phyloP scores from a whole-genome alignment of 1,140 invertebrate species.

The Apis laboriosa region DNA sequence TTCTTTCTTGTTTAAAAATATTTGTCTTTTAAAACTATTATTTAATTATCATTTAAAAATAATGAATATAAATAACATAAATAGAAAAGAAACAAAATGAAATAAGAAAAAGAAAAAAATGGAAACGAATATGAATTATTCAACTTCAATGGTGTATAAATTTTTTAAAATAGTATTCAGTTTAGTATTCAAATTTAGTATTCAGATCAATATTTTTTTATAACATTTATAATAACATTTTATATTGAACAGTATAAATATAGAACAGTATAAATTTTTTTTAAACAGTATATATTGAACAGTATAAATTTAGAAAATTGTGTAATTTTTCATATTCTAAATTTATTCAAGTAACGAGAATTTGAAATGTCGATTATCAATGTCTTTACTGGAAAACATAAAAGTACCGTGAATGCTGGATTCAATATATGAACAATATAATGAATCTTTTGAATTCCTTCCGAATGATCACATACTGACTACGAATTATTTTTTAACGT shows the following conservation, averaged over 20 bases:
- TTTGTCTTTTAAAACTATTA: conserved; percentile 1
- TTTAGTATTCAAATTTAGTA: not conserved
- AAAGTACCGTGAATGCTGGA: conserved; percentile 39
- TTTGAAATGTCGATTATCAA: not conserved
- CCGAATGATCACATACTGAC: conserved; percentile 13
- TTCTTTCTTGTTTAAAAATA: not conserved
- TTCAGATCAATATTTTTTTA: not conserved
- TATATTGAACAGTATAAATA: not conserved
- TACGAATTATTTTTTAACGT: conserved; percentile 32
- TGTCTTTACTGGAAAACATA: conserved; percentile 23
- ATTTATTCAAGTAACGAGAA: not conserved
- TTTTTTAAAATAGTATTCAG: conserved; percentile 16
- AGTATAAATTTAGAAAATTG: not conserved
- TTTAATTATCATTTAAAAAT: conserved; percentile 14
- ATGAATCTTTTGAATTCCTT: conserved; percentile 16
- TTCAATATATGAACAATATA: conserved; percentile 32
- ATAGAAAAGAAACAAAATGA: conserved; percentile 6
- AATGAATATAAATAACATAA: conserved; percentile 25
- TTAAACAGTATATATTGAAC: not conserved
- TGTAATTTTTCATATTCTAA: not conserved
- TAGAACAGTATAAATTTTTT: no score
- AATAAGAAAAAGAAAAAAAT: conserved; percentile 29
- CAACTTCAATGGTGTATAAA: conserved; percentile 42
- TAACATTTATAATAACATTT: not conserved
- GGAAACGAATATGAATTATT: conserved; percentile 51